Evolutionary conservation across 2,797 vertebrate species (phyloP), one percentile per base, ranked within the genome.

Genomic region (Cottoperca gobio): DNA sequence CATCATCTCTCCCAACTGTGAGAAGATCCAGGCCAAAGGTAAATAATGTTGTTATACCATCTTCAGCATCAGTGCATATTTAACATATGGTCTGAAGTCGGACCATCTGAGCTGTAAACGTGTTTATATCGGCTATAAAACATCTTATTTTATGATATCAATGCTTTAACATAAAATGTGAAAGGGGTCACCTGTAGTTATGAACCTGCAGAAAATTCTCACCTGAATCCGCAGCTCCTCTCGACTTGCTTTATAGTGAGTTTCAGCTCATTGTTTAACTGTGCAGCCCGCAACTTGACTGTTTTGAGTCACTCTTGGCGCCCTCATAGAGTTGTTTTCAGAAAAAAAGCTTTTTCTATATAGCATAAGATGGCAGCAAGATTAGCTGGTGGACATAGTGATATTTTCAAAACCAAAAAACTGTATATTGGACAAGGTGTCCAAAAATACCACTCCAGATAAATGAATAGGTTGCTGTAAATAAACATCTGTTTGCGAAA

Each of bases 21-120:
- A 99, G 91, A 99, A 99, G 94, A 99, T 99, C 82, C 98, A 99
- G 81, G 97, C 98, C 59, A 99, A 99, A 96, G 98, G 98, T 98
- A 69, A 76, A 40, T 3, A 31, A 13, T 42, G 6, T 42, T 21
- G 6, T 9, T 8, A 26, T 14, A 33, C 13, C 2, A 2, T 60
- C 26, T 61, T 2, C 11, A n/a, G 2, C 31, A 62, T 10, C 37
- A 14, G 17, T 42, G 14, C 31, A 12, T 37, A 17, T 75, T 46
- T 14, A 2, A 40, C 16, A 43, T 11, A 50, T 43, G 46, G 16
- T 39, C 42, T 46, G 16, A 63, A 9, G 3, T 69, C 24, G 43
- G 26, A 60, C 14, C 19, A 17, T 12, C 31, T 8, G 19, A 24
- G 12, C 26, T 37, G 5, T 19, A 12, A 46, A 37, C 17, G 13